A percentile compares a stretch with the other conserved stretches of the same genome.
phyloP scores from a whole-genome alignment of 37 sponge, comb jelly and placozoan genomes.

The Geodia barretti region DNA sequence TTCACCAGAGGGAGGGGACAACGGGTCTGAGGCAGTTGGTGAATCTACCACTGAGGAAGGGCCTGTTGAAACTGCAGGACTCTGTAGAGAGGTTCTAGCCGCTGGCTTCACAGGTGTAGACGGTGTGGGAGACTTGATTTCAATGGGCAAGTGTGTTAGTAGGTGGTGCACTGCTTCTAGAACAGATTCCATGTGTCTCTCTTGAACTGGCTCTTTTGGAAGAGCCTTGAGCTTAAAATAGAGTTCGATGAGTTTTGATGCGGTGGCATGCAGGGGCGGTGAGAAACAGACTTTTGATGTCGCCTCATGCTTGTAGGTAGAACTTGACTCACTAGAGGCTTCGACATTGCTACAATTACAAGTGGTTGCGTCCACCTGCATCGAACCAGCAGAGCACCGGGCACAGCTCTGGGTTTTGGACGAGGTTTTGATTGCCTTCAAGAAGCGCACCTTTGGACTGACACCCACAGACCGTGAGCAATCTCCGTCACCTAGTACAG shows the following conservation, averaged over 20 bases:
- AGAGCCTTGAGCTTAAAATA: background rate
- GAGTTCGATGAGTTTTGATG: background rate
- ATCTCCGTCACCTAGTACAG: background rate
- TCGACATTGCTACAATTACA: background rate
- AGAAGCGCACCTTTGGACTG: background rate
- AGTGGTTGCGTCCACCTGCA: background rate
- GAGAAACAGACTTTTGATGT: background rate
- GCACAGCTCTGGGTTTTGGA: background rate
- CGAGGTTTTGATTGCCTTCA: background rate
- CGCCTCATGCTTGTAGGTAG: background rate
- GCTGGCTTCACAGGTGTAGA: background rate
- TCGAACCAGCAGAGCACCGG: background rate
- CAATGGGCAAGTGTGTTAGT: slow-evolving; percentile 21
- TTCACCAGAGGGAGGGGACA: background rate
- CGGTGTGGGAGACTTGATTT: background rate
- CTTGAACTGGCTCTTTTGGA: slow-evolving; percentile 2
- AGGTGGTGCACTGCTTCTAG: background rate
- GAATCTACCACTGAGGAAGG: background rate
- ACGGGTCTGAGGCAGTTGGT: background rate
- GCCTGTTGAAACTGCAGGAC: background rate
- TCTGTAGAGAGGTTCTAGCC: background rate
- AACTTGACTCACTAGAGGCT: background rate
- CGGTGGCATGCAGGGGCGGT: background rate
- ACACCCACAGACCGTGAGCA: background rate
- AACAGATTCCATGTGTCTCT: background rate